A percentile compares a stretch with the other conserved stretches of the same genome.
phyloP scores from a whole-genome alignment of 2,113 vertebrate species.

The Gambusia affinis region DNA sequence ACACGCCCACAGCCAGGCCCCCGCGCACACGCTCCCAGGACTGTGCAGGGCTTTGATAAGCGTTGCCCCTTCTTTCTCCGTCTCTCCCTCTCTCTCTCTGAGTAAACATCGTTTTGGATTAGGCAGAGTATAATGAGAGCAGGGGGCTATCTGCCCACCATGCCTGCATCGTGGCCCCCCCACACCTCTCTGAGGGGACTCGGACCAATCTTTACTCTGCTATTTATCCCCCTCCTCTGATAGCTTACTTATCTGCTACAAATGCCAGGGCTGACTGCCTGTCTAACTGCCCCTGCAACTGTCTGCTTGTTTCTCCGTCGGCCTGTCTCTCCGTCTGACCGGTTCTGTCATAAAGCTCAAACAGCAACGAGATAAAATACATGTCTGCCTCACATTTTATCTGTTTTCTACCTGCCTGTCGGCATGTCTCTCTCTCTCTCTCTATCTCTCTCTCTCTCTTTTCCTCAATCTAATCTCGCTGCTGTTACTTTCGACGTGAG shows the following conservation, averaged over 20 bases:
- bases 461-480: constrained; percentile 11
- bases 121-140: constrained; percentile 82
- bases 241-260: constrained; percentile 94
- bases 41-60: constrained; percentile 76
- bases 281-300: constrained; percentile 69
- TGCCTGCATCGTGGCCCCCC: constrained; percentile 88
- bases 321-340: constrained; percentile 38
- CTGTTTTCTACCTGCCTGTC: constrained; percentile 29
- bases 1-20: constrained; percentile 37
- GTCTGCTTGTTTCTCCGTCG: constrained; percentile 48
- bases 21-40: constrained; percentile 58
- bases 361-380: constrained; percentile 46
- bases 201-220: constrained; percentile 94
- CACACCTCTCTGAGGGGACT: constrained; percentile 85
- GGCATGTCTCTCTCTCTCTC: constrained; percentile 5
- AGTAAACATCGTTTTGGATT: constrained; percentile 84
- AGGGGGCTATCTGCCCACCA: constrained; percentile 80
- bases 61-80: constrained; percentile 54
- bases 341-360: constrained; percentile 15
- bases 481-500: constrained; percentile 8
- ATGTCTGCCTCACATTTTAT: constrained; percentile 25
- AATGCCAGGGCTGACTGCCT: constrained; percentile 90
- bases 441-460: constrained; percentile 5
- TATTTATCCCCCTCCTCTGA: constrained; percentile 95
- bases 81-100: constrained; percentile 61